phyloP scores from a whole-genome alignment of 1,140 invertebrate species.

The Aphelenchoides fujianensis region DNA sequence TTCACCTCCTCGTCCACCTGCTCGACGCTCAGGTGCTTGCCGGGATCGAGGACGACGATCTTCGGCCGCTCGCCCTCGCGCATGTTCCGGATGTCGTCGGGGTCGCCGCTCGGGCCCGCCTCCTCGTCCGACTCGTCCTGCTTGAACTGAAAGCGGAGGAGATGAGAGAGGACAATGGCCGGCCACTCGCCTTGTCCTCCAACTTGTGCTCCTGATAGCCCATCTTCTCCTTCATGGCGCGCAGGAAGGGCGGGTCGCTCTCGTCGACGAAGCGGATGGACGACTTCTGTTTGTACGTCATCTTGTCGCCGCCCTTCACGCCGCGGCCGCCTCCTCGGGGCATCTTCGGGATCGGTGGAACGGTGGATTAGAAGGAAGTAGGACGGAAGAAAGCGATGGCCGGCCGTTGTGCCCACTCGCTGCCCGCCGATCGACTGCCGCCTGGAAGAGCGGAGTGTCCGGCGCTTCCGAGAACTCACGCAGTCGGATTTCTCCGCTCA shows the following conservation, averaged over 20 bases:
- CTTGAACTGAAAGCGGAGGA: slow-evolving; percentile 38
- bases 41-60: slow-evolving; percentile 46
- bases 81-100: slow-evolving; percentile 47
- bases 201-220: slow-evolving; percentile 49
- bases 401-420: no score
- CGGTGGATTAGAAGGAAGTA: no score
- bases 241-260: slow-evolving; percentile 47
- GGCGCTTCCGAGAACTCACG: no score
- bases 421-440: no score
- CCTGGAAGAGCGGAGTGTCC: no score
- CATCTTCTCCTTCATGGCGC: slow-evolving; percentile 47
- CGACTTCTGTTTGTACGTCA: slow-evolving; percentile 52
- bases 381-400: no score
- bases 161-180: not conserved
- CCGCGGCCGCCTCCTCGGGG: no score
- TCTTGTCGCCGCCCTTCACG: slow-evolving; percentile 35
- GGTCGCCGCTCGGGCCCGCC: slow-evolving; percentile 28
- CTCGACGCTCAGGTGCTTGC: slow-evolving; percentile 41
- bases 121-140: slow-evolving; percentile 44
- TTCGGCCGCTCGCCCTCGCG: slow-evolving; percentile 51
- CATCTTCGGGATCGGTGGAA: no score
- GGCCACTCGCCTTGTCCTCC: slow-evolving; percentile 50
- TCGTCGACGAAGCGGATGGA: slow-evolving; percentile 41
- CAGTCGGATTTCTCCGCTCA: no score
- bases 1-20: slow-evolving; percentile 48